Base-by-base conservation (phyloP, 2,797 vertebrate genomes). In the Cyprinodon diabolis region DNA sequence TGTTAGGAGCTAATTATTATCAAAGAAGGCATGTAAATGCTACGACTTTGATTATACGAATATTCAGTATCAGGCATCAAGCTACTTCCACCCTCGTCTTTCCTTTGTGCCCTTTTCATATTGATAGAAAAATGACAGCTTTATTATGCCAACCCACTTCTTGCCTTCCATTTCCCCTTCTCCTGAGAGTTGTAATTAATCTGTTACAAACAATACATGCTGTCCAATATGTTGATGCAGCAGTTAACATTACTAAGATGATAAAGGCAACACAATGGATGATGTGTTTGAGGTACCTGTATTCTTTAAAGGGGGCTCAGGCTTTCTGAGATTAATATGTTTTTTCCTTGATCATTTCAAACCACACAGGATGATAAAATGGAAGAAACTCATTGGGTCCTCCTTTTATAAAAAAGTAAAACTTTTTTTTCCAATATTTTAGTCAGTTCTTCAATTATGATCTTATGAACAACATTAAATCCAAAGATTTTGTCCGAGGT, bases 121-220 rank as follows among this genome's bases (percentile, higher is more conserved):
- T 89, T 68, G 78, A 87, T 84, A 90, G 78, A 86, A 83, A 87
- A 84, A 88, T 83, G 69, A 89, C 66, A 74, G 57, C 83, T 89
- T 90, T 82, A 91, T 93, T 90, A 91, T 90, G 80, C 84, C 90
- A 84, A 91, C 87, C 90, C 8, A 1, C 4, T 73, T 77, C 81
- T 80, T 78, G 67, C 79, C 74, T 77, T 21, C 72, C 73, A 80
- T 81, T 75, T 74, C 47, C 68, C 62, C 10, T 73, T 66, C 75
- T 79, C 85, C 51, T 0, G 85, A 89, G 87, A 73, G 78, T 81
- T 69, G 62, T 86, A 92, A 93, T 93, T 87, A 93, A 93, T 91
- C 79, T 84, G 84, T 89, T 89, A 80, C 76, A 84, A 88, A 84
- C 87, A 90, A 86, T 91, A 92, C 85, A 90, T 92, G 91, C 80